These are phyloP conservation scores for Forbesichthys papilliferus DNA, from an alignment of 2,113 vertebrate species.

Conservation along the genomic window DNA sequence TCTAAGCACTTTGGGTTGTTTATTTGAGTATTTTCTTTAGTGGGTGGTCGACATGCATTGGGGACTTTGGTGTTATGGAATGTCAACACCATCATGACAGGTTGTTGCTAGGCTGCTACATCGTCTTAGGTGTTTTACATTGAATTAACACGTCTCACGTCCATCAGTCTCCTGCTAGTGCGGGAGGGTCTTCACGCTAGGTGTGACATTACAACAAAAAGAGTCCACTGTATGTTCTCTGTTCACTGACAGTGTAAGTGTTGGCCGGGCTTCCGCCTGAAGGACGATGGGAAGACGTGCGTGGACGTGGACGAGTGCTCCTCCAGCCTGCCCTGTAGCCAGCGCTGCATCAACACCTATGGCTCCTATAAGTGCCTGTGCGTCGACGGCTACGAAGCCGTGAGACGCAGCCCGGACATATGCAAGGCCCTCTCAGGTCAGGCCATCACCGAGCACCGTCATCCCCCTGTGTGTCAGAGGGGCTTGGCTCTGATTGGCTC, in stretches of 20 bases:
- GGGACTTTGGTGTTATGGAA: conserved; percentile 11
- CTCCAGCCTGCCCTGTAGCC: conserved; percentile 92
- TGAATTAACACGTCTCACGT: no score
- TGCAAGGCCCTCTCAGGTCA: conserved; percentile 95
- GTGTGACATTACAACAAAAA: neutral
- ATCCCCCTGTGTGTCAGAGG: neutral
- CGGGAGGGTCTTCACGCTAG: no score
- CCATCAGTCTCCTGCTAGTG: no score
- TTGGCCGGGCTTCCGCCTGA: conserved; percentile 96
- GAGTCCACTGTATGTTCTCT: neutral
- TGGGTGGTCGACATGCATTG: neutral
- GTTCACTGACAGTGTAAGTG: conserved; percentile 87
- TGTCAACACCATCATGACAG: neutral
- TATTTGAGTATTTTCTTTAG: conserved; percentile 5
- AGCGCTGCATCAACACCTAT: conserved; percentile 95
- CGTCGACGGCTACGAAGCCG: conserved; percentile 89
- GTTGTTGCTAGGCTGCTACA: no score
- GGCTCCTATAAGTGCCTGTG: conserved; percentile 95
- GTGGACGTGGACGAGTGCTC: conserved; percentile 93
- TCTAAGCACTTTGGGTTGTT: conserved; percentile 54
- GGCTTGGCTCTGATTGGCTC: neutral
- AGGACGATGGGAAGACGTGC: conserved; percentile 95
- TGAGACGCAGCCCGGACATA: conserved; percentile 83
- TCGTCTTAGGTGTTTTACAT: no score
- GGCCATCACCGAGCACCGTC: neutral